Evolutionary conservation across 2,113 vertebrate species (phyloP), one percentile per base, ranked within the genome.

Genomic region (Thomomys bottae): DNA sequence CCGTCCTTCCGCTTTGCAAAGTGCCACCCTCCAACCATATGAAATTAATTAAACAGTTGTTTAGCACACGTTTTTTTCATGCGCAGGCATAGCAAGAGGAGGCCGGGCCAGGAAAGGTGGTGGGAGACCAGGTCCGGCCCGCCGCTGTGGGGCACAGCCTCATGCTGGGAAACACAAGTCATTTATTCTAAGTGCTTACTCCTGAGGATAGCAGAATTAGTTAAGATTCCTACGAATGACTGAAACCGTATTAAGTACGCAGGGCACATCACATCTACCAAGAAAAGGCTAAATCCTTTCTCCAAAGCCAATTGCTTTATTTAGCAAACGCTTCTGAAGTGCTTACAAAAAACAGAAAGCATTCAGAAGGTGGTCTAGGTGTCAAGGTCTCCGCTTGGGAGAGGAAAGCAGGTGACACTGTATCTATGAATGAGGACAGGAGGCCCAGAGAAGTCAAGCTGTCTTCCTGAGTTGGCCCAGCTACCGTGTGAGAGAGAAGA

Each of bases 221-320:
- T 94, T 95, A 94, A 88, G 94, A 94, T 85, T 89, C 94, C 90
- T 84, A 94, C 90, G 94, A 95, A 95, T 73, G 90, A 49, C 92
- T 92, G 94, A 89, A 95, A 88, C 78, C 83, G 75, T 87, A 93
- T 84, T 92, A 87, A 86, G 84, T 15, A 95, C 8, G 2, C 90
- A 63, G 81, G 66, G 80, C 94, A 94, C 94, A 94, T 94, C 94
- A 94, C 94, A 94, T 94, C 95, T 93, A 87, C 95, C 92, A 90
- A 90, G 92, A 75, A 92, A 94, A 92, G 49, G 86, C 70, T 94
- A 80, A 86, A 87, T 49, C 86, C 88, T 86, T 54, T 84, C 79
- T 90, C 66, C 42, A 84, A 89, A 90, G 86, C 76, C 75, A 77
- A 90, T 92, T 75, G 45, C 91, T 83, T 91, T 70, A 79, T 82